phyloP scores from a whole-genome alignment of 2,888 invertebrate species.

The Kuschelorhynchus macadamiae region DNA sequence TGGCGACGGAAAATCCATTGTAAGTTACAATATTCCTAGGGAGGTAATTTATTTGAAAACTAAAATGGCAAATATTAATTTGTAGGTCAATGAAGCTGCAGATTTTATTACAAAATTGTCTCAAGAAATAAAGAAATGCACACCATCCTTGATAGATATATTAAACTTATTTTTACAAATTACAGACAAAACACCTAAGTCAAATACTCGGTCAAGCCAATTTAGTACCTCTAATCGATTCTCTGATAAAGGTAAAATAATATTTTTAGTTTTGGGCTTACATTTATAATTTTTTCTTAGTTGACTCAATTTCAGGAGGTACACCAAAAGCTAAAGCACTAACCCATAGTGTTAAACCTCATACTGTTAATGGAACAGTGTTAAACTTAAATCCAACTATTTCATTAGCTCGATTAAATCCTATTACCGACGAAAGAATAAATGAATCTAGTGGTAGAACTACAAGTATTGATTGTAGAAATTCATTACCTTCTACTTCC shows the following conservation, averaged over 20 bases:
- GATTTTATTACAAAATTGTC: conserved; percentile 3
- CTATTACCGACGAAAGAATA: background rate
- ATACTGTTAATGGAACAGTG: conserved; percentile 42
- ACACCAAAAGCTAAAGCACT: conserved; percentile 24
- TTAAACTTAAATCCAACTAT: conserved; percentile 32
- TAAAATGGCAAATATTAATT: no score
- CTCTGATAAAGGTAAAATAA: background rate
- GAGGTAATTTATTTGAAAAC: no score
- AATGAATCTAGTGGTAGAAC: conserved; percentile 6
- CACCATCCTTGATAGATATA: conserved; percentile 23
- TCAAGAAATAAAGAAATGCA: conserved; percentile 27
- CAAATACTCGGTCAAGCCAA: background rate
- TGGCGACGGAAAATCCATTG: conserved; percentile 19
- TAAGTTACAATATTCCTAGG: conserved; percentile 15
- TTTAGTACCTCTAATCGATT: background rate
- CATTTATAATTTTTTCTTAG: background rate
- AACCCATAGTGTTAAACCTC: conserved; percentile 42
- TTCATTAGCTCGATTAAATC: conserved; percentile 27
- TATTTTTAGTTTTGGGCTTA: background rate
- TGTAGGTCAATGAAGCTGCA: no score
- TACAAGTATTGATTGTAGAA: background rate
- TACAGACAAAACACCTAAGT: background rate
- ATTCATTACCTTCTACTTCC: conserved; percentile 24
- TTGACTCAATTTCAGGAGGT: conserved; percentile 6
- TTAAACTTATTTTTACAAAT: conserved; percentile 24